phyloP scores from a whole-genome alignment of 2,888 invertebrate species.

The Tetropium fuscum region DNA sequence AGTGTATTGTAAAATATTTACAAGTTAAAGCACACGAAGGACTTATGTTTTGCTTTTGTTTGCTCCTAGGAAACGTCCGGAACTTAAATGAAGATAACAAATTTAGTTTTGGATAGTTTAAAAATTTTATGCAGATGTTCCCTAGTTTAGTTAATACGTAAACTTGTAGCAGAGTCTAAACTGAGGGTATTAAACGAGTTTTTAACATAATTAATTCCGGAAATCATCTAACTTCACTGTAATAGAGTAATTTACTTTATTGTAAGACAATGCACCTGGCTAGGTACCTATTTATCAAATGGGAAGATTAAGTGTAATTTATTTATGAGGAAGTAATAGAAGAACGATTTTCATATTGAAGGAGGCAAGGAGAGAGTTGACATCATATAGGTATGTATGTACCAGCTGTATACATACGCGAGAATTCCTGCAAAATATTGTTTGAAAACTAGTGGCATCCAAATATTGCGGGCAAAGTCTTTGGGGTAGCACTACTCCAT shows the following conservation, averaged over 20 bases:
- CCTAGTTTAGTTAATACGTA: conserved; percentile 1
- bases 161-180: conserved; percentile 1
- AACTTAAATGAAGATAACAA: conserved; percentile 9
- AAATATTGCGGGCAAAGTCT: no score
- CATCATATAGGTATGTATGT: no score
- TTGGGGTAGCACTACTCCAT: no score
- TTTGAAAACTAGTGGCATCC: no score
- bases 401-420: no score
- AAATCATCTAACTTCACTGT: not conserved
- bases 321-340: conserved; percentile 2
- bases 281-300: conserved; percentile 10
- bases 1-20: not conserved
- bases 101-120: conserved; percentile 12
- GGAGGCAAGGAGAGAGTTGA: no score
- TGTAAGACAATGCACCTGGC: conserved; percentile 3
- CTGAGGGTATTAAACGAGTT: conserved; percentile 8
- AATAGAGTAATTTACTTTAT: conserved; percentile 16
- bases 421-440: no score
- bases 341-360: not conserved
- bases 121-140: conserved; percentile 17
- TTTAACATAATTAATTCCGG: conserved; percentile 20
- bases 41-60: not conserved
- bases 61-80: not conserved
- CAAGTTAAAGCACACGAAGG: not conserved
- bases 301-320: conserved; percentile 13